Evolutionary conservation across 2,113 vertebrate species (phyloP), one percentile per base, ranked within the genome.

Genomic region (Manacus vitellinus): DNA sequence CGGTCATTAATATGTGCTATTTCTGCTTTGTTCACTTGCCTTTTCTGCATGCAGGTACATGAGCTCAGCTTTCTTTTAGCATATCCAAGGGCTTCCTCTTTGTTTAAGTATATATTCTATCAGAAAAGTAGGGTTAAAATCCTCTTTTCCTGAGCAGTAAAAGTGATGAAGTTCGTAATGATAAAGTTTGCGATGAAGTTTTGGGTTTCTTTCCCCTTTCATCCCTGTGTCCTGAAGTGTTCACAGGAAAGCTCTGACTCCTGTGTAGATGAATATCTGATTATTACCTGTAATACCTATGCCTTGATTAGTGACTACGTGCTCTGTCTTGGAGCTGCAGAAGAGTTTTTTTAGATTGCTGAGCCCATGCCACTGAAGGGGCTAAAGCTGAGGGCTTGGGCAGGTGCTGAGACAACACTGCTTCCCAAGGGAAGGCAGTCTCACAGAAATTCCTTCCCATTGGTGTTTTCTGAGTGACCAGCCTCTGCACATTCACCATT

Each of bases 291-390:
- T 35, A 44, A 39, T 28, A 44, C 12, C 23, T 43, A 9, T n/a
- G 44, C 24, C 52, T 80, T 20, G 0, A 7, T 56, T 66, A 51
- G 28, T 41, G 12, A 54, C 35, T 30, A 10, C 4, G 22, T 20
- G 16, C 7, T 56, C 28, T 1, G 2, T 14, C 41, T 61, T 20
- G 21, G 28, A 61, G 9, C 41, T 66, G 27, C 0, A 0, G 35
- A 74, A 44, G 30, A 22, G 8, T 31, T 75, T 41, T 41, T 41
- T 70, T 19, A 58, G 27, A 7, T 54, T 52, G 19, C 39, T 61
- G 35, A 49, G 41, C 41, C 33, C 0, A 1, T 67, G 41, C 25
- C 12, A 15, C 8, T 58, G 30, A 80, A 41, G 17, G 28, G 77
- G n/a, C 22, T 70, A 51, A 84, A 63, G 21, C 20, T 18, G 41